These are phyloP conservation scores for Lucifuga dentata DNA, from an alignment of 2,113 vertebrate species.

Conservation along the genomic window DNA sequence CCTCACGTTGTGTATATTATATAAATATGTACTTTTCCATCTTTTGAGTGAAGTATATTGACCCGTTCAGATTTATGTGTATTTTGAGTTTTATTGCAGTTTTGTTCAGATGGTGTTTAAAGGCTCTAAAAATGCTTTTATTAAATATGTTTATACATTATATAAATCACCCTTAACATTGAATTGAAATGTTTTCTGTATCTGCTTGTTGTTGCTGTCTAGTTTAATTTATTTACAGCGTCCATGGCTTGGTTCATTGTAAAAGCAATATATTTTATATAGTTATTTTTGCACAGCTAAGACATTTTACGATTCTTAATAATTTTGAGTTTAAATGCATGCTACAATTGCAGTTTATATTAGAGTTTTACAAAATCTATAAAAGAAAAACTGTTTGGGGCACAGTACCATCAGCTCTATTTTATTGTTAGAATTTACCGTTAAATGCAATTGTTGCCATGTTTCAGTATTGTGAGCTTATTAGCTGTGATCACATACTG, in stretches of 20 bases:
- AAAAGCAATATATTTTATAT: constrained; percentile 92
- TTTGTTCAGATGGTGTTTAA: constrained; percentile 79
- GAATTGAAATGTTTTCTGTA: constrained; percentile 74
- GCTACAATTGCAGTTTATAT: constrained; percentile 83
- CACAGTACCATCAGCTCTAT: constrained; percentile 74
- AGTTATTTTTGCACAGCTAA: constrained; percentile 98
- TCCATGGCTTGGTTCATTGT: constrained; percentile 89
- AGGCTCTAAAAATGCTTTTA: constrained; percentile 73
- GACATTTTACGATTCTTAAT: constrained; percentile 80
- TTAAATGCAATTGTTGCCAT: constrained; percentile 82
- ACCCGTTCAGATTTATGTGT: constrained; percentile 72
- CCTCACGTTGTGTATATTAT: constrained; percentile 78
- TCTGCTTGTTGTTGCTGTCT: constrained; percentile 86
- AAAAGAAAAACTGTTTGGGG: constrained; percentile 62
- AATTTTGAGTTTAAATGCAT: constrained; percentile 77
- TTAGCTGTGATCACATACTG: constrained; percentile 83
- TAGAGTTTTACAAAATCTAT: constrained; percentile 68
- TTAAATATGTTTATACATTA: constrained; percentile 86
- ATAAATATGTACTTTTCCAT: constrained; percentile 77
- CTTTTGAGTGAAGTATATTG: constrained; percentile 80
- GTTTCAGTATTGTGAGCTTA: constrained; percentile 85
- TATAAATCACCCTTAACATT: constrained; percentile 81
- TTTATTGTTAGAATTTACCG: constrained; percentile 81
- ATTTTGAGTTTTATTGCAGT: constrained; percentile 79
- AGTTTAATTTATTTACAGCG: constrained; percentile 94